Evolutionary conservation across 2,888 invertebrate genomes (phyloP).

Genomic region (Salpingus planirostris): DNA sequence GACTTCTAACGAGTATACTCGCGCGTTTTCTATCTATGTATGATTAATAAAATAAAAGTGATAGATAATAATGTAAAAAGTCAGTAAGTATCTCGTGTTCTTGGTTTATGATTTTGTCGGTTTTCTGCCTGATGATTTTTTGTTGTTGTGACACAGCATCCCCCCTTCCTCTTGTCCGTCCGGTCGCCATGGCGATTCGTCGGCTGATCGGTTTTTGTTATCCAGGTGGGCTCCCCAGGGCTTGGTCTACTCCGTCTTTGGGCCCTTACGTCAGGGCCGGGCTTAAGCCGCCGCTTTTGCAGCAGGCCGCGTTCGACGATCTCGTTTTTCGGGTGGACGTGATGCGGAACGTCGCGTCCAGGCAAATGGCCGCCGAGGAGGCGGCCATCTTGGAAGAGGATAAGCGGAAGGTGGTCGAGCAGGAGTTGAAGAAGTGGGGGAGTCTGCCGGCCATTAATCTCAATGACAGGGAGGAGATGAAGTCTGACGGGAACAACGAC

Average conservation of each 20-base stretch:
- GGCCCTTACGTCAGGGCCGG: conserved; percentile 49
- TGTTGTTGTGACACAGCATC: too few species aligned
- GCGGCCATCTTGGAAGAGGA: conserved; percentile 72
- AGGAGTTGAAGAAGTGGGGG: conserved; percentile 35
- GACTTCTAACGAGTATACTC: too few species aligned
- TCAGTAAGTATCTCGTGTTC: too few species aligned
- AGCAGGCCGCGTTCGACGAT: conserved; percentile 82
- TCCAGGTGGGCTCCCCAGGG: conserved; percentile 37
- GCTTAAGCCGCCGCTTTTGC: conserved; percentile 71
- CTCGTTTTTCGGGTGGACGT: conserved; percentile 73
- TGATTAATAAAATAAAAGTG: too few species aligned
- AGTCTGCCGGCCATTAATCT: conserved; percentile 35
- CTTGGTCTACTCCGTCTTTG: conserved; percentile 41
- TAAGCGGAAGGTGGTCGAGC: conserved; percentile 69
- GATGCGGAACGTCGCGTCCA: conserved; percentile 66
- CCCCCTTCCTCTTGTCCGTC: too few species aligned
- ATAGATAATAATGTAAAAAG: too few species aligned
- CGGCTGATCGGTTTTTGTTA: too few species aligned
- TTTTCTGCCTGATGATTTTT: too few species aligned
- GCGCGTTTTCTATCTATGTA: too few species aligned
- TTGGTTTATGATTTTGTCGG: too few species aligned
- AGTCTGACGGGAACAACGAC: conserved; percentile 14
- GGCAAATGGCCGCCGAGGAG: conserved; percentile 81
- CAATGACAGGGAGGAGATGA: conserved; percentile 24
- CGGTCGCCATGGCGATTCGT: too few species aligned